Evolutionary conservation across 2,113 vertebrate species (phyloP).

Genomic region (Muscicapa adusta): DNA sequence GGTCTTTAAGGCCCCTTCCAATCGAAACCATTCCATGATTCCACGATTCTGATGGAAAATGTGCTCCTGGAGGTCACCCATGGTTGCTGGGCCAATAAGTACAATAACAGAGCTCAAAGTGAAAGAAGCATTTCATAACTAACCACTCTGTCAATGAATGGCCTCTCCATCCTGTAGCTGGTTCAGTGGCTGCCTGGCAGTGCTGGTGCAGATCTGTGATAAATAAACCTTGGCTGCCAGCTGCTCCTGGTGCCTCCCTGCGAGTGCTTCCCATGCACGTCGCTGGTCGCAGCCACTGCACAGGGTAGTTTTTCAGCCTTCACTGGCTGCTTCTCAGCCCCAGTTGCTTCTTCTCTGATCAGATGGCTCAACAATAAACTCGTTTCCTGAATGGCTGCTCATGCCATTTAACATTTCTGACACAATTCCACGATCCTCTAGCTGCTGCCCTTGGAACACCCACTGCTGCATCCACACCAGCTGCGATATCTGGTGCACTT

Average conservation of each 20-base stretch:
- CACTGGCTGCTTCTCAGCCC: neutral
- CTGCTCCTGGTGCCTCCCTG: neutral
- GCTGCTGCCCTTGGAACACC: neutral
- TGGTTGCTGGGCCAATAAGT: neutral
- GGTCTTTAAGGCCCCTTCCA: neutral
- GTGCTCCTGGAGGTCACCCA: neutral
- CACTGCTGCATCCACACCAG: neutral
- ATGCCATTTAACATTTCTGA: neutral
- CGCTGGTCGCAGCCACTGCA: neutral
- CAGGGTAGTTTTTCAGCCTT: neutral
- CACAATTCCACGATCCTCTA: neutral
- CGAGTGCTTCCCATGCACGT: neutral
- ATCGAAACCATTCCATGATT: neutral
- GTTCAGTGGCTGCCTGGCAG: neutral
- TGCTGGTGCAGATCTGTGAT: neutral
- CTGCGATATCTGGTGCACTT: neutral
- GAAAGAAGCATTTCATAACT: neutral
- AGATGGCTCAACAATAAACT: neutral
- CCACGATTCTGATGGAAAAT: neutral
- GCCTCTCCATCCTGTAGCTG: neutral
- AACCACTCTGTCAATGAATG: neutral
- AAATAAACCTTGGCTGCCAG: neutral
- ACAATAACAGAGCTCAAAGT: neutral
- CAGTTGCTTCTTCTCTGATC: neutral
- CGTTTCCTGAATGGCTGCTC: slow-evolving; percentile 11